Conservation (phyloP, 2,888 invertebrate genomes). For the Brachynemurus nebulosus region DNA sequence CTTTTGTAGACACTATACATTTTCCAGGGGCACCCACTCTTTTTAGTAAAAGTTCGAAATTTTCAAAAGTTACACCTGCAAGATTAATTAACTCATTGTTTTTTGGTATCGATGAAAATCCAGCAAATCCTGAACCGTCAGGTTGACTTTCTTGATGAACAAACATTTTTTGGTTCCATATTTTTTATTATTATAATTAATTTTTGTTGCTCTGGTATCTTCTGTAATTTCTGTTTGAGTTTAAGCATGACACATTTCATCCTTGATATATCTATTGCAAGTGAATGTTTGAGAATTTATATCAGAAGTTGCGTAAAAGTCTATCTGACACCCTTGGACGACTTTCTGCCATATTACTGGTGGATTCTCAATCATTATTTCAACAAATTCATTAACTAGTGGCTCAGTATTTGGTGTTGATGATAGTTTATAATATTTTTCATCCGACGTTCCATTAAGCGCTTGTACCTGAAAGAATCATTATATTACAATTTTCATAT, state of each 20-base stretch:
- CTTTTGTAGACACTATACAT: conserved; percentile 5
- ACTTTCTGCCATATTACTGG: conserved; percentile 2
- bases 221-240: conserved; percentile 12
- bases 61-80: conserved; percentile 14
- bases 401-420: conserved; percentile 4
- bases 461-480: conserved; percentile 14
- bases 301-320: conserved; percentile 7
- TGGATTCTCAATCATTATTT: conserved; percentile 8
- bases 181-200: conserved; percentile 6
- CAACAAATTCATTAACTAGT: not conserved
- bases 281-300: conserved; percentile 10
- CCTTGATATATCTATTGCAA: conserved; percentile 12
- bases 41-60: conserved; percentile 16
- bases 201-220: conserved; percentile 3
- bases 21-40: conserved; percentile 8
- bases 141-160: conserved; percentile 9
- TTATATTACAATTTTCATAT: conserved; percentile 5
- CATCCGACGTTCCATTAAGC: conserved; percentile 7
- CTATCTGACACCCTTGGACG: conserved; percentile 12
- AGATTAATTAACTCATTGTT: conserved; percentile 14
- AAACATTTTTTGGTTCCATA: conserved; percentile 11
- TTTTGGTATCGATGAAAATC: conserved; percentile 15
- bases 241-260: conserved; percentile 11
- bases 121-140: conserved; percentile 9
- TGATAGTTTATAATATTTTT: conserved; percentile 3